phyloP scores from a whole-genome alignment of 1,140 invertebrate genomes.

The Drosophila oshimai region DNA sequence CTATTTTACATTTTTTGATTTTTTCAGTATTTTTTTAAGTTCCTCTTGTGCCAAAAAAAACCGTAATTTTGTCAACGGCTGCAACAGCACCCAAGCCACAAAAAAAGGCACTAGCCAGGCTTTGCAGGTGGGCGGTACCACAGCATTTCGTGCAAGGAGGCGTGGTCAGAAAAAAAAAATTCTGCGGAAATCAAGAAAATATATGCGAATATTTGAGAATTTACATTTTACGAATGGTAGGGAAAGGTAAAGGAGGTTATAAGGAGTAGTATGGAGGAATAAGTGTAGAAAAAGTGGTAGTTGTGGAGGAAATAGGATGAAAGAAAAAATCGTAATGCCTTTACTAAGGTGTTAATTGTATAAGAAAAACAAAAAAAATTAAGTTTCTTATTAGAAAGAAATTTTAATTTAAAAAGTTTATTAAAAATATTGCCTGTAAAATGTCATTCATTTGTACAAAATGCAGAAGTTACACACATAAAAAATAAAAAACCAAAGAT shows the following conservation, averaged over 20 bases:
- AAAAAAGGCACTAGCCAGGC: constrained; percentile 5
- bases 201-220: constrained; percentile 31
- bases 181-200: constrained; percentile 33
- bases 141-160: constrained; percentile 15
- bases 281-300: background rate
- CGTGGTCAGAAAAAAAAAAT: constrained; percentile 32
- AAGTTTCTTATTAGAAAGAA: too few relatives aligned
- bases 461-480: too few relatives aligned
- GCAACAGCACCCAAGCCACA: constrained; percentile 3
- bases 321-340: too few relatives aligned
- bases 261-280: background rate
- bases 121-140: constrained; percentile 20
- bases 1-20: background rate
- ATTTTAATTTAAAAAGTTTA: too few relatives aligned
- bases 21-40: background rate
- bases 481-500: too few relatives aligned
- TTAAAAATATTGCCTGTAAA: too few relatives aligned
- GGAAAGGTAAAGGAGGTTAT: background rate
- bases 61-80: constrained; percentile 54
- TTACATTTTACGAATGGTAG: background rate
- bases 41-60: constrained; percentile 28
- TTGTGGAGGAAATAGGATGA: too few relatives aligned
- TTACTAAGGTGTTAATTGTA: too few relatives aligned
- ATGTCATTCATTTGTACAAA: too few relatives aligned
- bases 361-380: too few relatives aligned